Evolutionary conservation across 2,797 vertebrate species (phyloP).

Genomic region (Loris lydekkerianus): DNA sequence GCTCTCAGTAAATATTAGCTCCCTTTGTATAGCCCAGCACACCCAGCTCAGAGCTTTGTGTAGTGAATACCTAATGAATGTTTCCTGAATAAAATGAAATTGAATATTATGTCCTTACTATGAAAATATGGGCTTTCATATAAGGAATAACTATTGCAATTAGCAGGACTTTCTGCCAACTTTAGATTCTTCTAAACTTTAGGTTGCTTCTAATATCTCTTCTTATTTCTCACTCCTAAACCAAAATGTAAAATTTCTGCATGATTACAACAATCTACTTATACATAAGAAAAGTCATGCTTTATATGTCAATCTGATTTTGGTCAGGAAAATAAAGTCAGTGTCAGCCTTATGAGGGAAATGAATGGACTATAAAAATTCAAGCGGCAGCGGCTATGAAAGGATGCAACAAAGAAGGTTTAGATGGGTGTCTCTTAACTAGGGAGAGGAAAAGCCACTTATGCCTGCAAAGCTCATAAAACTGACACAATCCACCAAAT

Average conservation of each 20-base stretch:
- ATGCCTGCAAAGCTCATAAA: background rate
- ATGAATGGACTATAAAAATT: background rate
- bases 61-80: background rate
- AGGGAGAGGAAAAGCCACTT: background rate
- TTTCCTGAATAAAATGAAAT: constrained; percentile 38
- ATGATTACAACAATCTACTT: background rate
- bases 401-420: background rate
- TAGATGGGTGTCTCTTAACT: background rate
- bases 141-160: background rate
- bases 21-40: background rate
- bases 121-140: background rate
- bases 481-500: background rate
- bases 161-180: background rate
- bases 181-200: constrained; percentile 13
- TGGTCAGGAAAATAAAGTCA: background rate
- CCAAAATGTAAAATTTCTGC: background rate
- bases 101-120: background rate
- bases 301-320: background rate
- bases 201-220: background rate
- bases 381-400: background rate
- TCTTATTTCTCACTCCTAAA: background rate
- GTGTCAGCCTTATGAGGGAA: background rate
- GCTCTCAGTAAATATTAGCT: background rate
- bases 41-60: background rate
- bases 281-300: background rate